These are phyloP conservation scores for Cebidichthys violaceus DNA, from an alignment of 2,113 vertebrate genomes.

Conservation along the genomic window DNA sequence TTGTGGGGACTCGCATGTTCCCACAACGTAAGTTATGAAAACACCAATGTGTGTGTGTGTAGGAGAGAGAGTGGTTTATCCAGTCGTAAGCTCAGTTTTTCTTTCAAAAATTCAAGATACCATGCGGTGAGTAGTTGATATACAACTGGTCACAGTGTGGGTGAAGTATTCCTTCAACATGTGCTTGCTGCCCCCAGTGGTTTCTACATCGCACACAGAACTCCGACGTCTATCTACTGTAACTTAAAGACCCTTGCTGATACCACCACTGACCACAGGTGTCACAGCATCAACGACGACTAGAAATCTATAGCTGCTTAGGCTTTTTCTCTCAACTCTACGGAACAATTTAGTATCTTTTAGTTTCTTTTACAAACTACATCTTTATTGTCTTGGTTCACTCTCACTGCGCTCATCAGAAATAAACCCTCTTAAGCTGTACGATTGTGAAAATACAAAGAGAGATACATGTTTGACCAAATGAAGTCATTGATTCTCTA, in stretches of 20 bases:
- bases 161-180: background rate
- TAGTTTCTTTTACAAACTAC: background rate
- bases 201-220: background rate
- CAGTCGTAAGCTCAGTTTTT: no score
- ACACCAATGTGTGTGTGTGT: conserved; percentile 11
- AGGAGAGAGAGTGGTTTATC: background rate
- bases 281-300: background rate
- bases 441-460: background rate
- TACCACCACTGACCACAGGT: background rate
- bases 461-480: background rate
- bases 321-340: background rate
- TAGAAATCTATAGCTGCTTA: background rate
- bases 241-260: background rate
- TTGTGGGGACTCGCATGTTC: background rate
- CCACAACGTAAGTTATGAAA: background rate
- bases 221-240: background rate
- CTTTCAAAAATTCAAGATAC: background rate
- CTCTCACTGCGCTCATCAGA: background rate
- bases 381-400: background rate
- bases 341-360: background rate
- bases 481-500: background rate
- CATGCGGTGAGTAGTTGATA: background rate
- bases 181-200: background rate
- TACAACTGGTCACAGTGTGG: background rate
- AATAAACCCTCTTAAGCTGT: background rate